Conservation (phyloP, 2,113 vertebrate species). For the Nycticorax nycticorax region DNA sequence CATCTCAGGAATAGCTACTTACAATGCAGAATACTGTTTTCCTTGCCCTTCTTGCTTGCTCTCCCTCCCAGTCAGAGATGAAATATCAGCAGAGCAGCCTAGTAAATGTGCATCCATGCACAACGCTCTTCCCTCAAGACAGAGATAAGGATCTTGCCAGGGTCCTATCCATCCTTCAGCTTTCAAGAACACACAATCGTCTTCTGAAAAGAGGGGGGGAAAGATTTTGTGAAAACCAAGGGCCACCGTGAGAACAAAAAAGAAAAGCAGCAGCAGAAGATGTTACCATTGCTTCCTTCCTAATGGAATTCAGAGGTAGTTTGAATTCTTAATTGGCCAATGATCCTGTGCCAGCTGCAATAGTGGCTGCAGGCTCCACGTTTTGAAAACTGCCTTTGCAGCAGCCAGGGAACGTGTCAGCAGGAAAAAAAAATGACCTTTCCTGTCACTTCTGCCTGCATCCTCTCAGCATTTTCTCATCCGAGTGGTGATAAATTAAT, state of each 20-base stretch:
- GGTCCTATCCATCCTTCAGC: background rate
- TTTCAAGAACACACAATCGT: background rate
- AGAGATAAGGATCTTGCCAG: background rate
- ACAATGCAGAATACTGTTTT: background rate
- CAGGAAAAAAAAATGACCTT: conserved; percentile 54
- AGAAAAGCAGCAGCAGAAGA: background rate
- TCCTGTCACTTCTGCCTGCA: conserved; percentile 35
- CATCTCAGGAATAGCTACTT: background rate
- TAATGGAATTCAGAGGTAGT: conserved; percentile 24
- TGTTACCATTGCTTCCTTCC: background rate
- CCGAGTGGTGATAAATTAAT: background rate
- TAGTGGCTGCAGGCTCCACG: conserved; percentile 30
- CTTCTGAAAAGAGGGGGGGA: background rate
- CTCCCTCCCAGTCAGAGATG: background rate
- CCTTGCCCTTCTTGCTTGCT: background rate
- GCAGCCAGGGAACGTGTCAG: conserved; percentile 5
- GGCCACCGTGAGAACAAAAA: background rate
- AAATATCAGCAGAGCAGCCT: background rate
- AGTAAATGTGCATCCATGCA: background rate
- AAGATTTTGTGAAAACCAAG: background rate
- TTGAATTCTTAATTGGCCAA: conserved; percentile 58
- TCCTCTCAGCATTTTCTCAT: conserved; percentile 25
- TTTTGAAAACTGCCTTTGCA: conserved; percentile 45
- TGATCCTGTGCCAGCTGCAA: conserved; percentile 14
- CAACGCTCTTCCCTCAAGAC: background rate